phyloP scores from a whole-genome alignment of 2,888 invertebrate species.

The Orthonevra nobilis region DNA sequence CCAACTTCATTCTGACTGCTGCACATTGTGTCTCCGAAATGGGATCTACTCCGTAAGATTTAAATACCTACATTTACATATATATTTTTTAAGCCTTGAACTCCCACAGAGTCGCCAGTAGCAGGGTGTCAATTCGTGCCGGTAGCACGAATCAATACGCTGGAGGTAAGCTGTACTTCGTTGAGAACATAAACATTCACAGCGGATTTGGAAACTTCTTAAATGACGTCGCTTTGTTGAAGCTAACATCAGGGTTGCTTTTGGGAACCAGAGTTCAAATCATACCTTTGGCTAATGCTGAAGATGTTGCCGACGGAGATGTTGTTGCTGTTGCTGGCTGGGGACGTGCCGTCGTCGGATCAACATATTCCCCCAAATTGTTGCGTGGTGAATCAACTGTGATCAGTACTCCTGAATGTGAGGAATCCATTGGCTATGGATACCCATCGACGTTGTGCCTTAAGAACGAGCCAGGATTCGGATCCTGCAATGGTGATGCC shows the following conservation, averaged over 20 bases:
- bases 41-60: constrained; percentile 71
- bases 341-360: constrained; percentile 73
- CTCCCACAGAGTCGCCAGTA: constrained; percentile 18
- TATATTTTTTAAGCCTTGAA: constrained; percentile 14
- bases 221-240: constrained; percentile 75
- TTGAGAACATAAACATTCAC: constrained; percentile 72
- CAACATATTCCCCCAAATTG: constrained; percentile 70
- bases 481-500: constrained; percentile 74
- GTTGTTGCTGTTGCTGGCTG: constrained; percentile 75
- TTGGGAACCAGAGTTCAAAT: constrained; percentile 68
- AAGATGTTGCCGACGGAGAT: constrained; percentile 67
- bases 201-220: constrained; percentile 69
- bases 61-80: too few species aligned
- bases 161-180: constrained; percentile 74
- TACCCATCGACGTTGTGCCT: constrained; percentile 60
- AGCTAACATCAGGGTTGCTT: constrained; percentile 72
- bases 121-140: constrained; percentile 71
- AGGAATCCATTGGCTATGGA: constrained; percentile 39
- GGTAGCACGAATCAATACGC: constrained; percentile 75
- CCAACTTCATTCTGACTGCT: constrained; percentile 74
- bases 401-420: constrained; percentile 44
- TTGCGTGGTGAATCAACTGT: constrained; percentile 71
- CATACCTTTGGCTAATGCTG: constrained; percentile 69
- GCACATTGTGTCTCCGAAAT: constrained; percentile 75
- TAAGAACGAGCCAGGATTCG: constrained; percentile 46